Evolutionary conservation across 2,797 vertebrate genomes (phyloP).

Genomic region (Thunnus albacares): DNA sequence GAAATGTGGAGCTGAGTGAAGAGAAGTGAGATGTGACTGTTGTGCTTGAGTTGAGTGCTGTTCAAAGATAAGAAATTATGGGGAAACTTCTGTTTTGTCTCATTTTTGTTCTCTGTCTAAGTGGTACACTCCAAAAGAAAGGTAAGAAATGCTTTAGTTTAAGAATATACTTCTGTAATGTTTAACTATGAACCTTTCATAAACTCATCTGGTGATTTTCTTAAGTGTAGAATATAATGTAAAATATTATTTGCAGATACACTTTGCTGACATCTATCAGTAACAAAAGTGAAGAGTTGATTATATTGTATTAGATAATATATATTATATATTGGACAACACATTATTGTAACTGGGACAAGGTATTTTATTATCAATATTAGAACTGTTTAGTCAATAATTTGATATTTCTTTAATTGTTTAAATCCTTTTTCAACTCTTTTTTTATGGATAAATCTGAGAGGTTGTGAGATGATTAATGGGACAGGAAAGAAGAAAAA

Average conservation of each 20-base stretch:
- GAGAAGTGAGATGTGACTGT: not conserved
- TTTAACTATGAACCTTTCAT: no score
- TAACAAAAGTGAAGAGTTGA: not conserved
- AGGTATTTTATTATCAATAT: not conserved
- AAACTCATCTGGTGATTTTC: no score
- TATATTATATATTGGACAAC: no score
- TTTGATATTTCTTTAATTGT: no score
- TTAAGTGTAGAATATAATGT: no score
- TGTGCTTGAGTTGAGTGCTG: not conserved
- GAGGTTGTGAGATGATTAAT: no score
- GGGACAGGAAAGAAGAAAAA: no score
- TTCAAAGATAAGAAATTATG: conserved; percentile 24
- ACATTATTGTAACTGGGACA: not conserved
- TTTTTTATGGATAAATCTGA: no score
- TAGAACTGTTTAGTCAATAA: not conserved
- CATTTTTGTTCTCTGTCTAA: not conserved
- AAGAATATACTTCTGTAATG: not conserved
- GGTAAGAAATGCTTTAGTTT: conserved; percentile 45
- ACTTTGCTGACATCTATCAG: not conserved
- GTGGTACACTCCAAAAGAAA: conserved; percentile 36
- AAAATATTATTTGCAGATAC: not conserved
- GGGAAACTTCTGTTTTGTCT: conserved; percentile 36
- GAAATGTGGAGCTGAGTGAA: not conserved
- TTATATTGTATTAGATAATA: no score
- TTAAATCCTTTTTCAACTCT: no score